Conservation (phyloP, 2,797 vertebrate genomes). For the Enteromius argenteus region DNA sequence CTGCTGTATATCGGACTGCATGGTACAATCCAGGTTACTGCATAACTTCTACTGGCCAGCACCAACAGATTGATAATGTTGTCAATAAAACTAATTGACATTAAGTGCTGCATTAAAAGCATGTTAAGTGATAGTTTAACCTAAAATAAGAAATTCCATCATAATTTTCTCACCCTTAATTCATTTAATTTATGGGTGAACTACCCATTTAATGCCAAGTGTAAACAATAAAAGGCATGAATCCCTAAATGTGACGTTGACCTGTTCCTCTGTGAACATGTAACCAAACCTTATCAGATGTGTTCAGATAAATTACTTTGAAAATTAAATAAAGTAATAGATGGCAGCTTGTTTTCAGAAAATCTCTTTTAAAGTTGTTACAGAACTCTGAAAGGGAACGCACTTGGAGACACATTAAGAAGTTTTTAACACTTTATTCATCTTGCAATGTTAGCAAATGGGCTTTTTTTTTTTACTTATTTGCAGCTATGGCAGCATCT, state of each 20-base stretch:
- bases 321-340: neutral
- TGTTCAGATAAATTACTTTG: neutral
- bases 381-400: neutral
- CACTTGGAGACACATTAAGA: neutral
- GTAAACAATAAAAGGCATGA: neutral
- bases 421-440: neutral
- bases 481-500: neutral
- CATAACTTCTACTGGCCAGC: neutral
- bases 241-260: neutral
- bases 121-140: neutral
- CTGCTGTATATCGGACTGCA: neutral
- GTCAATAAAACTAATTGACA: neutral
- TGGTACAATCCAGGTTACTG: neutral
- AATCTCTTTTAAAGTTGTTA: neutral
- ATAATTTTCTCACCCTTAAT: neutral
- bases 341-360: neutral
- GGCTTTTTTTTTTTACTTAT: neutral
- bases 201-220: neutral
- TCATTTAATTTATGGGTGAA: neutral
- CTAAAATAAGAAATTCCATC: neutral
- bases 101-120: neutral
- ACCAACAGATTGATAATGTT: neutral
- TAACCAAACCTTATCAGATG: neutral
- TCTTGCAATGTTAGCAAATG: neutral
- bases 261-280: neutral